Conservation (phyloP, 2,797 vertebrate species). For the Limnodromus scolopaceus region DNA sequence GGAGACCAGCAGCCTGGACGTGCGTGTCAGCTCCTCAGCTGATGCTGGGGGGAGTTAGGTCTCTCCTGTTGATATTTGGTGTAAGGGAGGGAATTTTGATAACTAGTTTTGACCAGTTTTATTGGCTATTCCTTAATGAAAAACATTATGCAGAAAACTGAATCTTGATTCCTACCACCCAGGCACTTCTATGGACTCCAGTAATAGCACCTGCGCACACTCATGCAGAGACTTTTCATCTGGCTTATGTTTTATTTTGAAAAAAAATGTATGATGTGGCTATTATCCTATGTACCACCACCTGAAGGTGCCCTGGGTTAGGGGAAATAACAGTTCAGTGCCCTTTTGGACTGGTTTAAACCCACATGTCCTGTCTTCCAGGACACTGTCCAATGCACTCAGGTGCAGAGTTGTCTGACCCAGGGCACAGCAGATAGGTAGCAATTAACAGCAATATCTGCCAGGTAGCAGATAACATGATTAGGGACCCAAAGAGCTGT, state of each 20-base stretch:
- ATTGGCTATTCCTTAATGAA: not conserved
- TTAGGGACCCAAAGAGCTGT: not conserved
- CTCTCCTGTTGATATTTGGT: not conserved
- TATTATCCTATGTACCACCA: not conserved
- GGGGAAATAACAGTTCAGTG: not conserved
- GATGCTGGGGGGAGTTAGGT: not conserved
- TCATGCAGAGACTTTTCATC: not conserved
- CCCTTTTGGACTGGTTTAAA: not conserved
- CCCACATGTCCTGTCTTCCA: fast-evolving
- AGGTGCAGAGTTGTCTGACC: not conserved
- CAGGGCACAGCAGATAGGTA: not conserved
- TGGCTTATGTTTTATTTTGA: fast-evolving
- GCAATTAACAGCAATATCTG: not conserved
- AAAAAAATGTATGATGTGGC: not conserved
- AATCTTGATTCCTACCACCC: not conserved
- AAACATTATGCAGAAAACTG: not conserved
- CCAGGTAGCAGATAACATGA: not conserved
- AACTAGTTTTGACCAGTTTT: not conserved
- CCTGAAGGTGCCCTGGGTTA: not conserved
- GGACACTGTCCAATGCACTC: not conserved
- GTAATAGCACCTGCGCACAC: not conserved
- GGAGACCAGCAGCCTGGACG: not conserved
- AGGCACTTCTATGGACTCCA: not conserved
- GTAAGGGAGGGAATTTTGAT: not conserved
- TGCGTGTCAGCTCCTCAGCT: fast-evolving